Evolutionary conservation across 2,113 vertebrate genomes (phyloP).

Genomic region (Centropus unirufus): DNA sequence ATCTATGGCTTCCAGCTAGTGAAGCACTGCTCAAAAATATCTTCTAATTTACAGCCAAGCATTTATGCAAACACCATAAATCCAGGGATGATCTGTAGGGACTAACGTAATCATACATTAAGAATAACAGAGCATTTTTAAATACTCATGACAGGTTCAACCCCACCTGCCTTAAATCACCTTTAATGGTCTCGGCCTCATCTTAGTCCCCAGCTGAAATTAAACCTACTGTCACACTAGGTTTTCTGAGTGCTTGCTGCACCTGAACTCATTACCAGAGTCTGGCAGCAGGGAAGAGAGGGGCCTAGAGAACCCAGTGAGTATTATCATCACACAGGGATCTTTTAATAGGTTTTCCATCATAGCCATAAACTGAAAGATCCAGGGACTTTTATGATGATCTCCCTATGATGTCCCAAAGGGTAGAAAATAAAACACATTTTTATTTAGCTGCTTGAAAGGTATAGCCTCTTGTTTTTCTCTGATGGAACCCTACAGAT

Average conservation of each 20-base stretch:
- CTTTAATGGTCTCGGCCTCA: constrained; percentile 42
- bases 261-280: constrained; percentile 31
- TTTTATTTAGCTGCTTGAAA: constrained; percentile 66
- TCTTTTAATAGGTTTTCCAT: constrained; percentile 55
- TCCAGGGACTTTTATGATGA: background rate
- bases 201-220: constrained; percentile 42
- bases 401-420: background rate
- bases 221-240: constrained; percentile 21
- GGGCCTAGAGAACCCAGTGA: background rate
- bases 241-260: constrained; percentile 15
- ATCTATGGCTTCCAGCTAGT: constrained; percentile 2
- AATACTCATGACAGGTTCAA: constrained; percentile 39
- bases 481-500: background rate
- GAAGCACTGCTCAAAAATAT: constrained; percentile 16
- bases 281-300: background rate
- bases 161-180: constrained; percentile 67
- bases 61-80: constrained; percentile 67
- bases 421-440: constrained; percentile 62
- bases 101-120: constrained; percentile 30
- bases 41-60: constrained; percentile 60
- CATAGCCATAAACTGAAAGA: constrained; percentile 33
- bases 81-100: constrained; percentile 15
- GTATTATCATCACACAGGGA: background rate
- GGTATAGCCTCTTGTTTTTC: constrained; percentile 37
- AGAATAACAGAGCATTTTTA: constrained; percentile 58